phyloP scores from a whole-genome alignment of 2,888 invertebrate species.

The Scaptomyza parva region DNA sequence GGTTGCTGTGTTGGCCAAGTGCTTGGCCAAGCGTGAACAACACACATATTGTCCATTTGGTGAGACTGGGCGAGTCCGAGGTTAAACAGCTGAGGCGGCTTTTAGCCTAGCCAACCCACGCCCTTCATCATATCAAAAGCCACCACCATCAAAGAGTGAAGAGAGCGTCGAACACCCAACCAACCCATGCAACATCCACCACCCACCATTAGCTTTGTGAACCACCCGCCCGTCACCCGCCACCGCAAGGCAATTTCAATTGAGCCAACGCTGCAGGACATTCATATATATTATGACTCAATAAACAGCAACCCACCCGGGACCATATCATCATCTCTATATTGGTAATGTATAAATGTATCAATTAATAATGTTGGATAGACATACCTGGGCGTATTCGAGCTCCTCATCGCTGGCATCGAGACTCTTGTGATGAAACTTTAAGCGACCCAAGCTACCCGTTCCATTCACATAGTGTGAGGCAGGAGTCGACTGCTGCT shows the following conservation, averaged over 20 bases:
- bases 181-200: constrained; percentile 9
- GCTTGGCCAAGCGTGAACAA: constrained; percentile 70
- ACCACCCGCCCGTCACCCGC: constrained; percentile 53
- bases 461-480: constrained; percentile 83
- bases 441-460: constrained; percentile 83
- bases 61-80: constrained; percentile 38
- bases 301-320: constrained; percentile 40
- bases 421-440: constrained; percentile 81
- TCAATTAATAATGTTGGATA: constrained; percentile 40
- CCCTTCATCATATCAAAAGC: constrained; percentile 36
- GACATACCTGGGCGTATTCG: constrained; percentile 86
- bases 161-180: constrained; percentile 10
- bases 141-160: constrained; percentile 50
- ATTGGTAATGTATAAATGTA: background rate
- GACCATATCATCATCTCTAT: background rate
- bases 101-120: constrained; percentile 20
- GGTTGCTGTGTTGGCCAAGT: constrained; percentile 37
- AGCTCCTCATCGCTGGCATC: constrained; percentile 86
- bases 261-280: constrained; percentile 72
- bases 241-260: constrained; percentile 74
- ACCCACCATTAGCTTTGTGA: background rate
- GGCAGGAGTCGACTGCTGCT: constrained; percentile 45
- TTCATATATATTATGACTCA: constrained; percentile 67
- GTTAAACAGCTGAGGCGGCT: constrained; percentile 69
- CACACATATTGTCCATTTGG: constrained; percentile 44